Evolutionary conservation across 2,888 invertebrate species (phyloP), one percentile per base, ranked within the genome.

Genomic region (Meloe dianella): DNA sequence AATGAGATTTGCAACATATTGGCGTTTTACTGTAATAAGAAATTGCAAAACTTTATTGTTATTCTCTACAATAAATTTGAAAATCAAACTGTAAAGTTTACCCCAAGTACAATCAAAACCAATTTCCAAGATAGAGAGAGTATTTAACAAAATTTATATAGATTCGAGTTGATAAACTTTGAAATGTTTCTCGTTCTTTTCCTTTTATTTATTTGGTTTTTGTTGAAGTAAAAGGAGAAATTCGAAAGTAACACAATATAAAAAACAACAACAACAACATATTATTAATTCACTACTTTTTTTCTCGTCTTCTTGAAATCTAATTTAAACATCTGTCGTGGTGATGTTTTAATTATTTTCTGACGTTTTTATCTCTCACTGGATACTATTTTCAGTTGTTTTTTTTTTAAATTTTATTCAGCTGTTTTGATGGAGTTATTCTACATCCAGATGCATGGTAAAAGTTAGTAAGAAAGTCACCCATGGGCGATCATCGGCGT

Each of bases 271-370:
- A n/a, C n/a, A n/a, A n/a, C n/a, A n/a, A n/a, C n/a, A n/a, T n/a
- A 41, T 17, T 41, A 41, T 7, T 20, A 20, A 20, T 20, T n/a
- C 17, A 2, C 9, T 9, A 10, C 2, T 20, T 47, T 47, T 20
- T 14, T 38, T 12, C 14, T 38, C 38, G 8, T 12, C 35, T 4
- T 17, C 17, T 14, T 14, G n/a, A 41, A 47, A 10, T 47, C 8
- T 47, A 20, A 47, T 47, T 47, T 20, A 10, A 47, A 47, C 47
- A 47, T 47, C 47, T 47, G 47, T 47, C n/a, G 47, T 20, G 17
- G 32, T 32, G 7, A 20, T 47, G 10, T 20, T 20, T 47, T 20
- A 47, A 41, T 41, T 47, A 22, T 47, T 47, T 47, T 10, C 6
- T 1, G 17, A 17, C 3, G 2, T 20, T 20, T 20, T 20, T 17